Conservation (phyloP, 2,888 invertebrate species). For the Caenorhabditis zanzibari region DNA sequence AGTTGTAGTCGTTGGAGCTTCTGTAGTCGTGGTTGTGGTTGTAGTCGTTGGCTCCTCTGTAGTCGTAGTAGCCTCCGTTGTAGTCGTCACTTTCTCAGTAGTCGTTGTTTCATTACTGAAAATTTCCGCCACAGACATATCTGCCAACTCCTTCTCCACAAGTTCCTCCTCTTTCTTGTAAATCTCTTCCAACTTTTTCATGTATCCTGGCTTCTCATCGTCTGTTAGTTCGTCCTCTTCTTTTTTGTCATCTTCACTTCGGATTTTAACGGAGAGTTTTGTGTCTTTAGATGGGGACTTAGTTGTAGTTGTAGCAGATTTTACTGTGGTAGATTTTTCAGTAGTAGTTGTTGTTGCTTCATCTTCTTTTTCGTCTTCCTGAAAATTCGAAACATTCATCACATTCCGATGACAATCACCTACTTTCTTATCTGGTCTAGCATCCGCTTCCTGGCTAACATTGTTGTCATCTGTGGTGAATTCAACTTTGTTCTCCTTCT, state of each 20-base stretch:
- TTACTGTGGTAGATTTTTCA: slow-evolving; percentile 3
- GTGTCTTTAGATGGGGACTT: slow-evolving; percentile 37
- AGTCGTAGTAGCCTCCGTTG: slow-evolving; percentile 5
- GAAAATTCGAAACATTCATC: neutral
- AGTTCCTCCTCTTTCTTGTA: slow-evolving; percentile 67
- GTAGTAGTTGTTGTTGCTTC: slow-evolving; percentile 7
- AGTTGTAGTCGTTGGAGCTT: slow-evolving; percentile 34
- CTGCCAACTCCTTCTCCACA: slow-evolving; percentile 56
- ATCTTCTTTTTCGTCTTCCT: slow-evolving; percentile 17
- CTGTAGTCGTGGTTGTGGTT: slow-evolving; percentile 49
- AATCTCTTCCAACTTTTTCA: slow-evolving; percentile 68
- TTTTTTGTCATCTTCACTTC: slow-evolving; percentile 60
- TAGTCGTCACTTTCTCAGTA: slow-evolving; percentile 8
- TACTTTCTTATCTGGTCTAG: slow-evolving; percentile 37
- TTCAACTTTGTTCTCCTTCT: slow-evolving; percentile 47
- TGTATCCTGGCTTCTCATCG: slow-evolving; percentile 63
- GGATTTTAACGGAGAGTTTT: slow-evolving; percentile 55
- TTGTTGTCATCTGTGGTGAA: slow-evolving; percentile 63
- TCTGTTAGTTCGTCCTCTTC: slow-evolving; percentile 46
- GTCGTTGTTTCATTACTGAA: slow-evolving; percentile 39
- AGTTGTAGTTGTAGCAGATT: slow-evolving; percentile 20
- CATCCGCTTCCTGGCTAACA: slow-evolving; percentile 48
- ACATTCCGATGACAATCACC: neutral
- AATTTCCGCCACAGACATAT: slow-evolving; percentile 63
- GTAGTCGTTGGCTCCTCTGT: slow-evolving; percentile 5